Conservation (phyloP, 2,797 vertebrate species). For the Falco peregrinus region DNA sequence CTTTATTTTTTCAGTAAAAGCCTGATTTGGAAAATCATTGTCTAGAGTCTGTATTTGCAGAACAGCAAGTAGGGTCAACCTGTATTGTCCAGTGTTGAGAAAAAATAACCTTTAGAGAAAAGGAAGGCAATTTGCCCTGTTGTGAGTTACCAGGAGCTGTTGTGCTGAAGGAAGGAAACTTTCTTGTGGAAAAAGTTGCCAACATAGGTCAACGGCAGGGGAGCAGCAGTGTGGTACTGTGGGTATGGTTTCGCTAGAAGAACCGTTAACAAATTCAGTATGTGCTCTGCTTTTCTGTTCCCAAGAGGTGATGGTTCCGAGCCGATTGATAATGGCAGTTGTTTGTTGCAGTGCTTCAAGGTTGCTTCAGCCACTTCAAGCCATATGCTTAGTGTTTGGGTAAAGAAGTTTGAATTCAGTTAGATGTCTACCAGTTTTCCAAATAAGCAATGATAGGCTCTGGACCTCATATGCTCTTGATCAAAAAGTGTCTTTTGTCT, state of each 20-base stretch:
- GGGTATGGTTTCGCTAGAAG: neutral
- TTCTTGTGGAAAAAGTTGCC: neutral
- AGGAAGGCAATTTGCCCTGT: neutral
- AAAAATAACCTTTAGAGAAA: neutral
- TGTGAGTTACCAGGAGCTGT: neutral
- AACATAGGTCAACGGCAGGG: neutral
- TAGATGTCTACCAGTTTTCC: neutral
- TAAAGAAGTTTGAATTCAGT: neutral
- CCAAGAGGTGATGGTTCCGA: neutral
- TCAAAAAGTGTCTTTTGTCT: neutral
- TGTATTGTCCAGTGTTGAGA: neutral
- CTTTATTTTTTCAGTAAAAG: neutral
- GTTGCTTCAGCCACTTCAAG: neutral
- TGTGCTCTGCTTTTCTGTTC: neutral
- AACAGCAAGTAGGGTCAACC: neutral
- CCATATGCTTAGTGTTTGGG: neutral
- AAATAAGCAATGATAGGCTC: neutral
- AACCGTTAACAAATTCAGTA: neutral
- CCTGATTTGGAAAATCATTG: neutral
- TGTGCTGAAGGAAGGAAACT: neutral
- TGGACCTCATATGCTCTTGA: neutral
- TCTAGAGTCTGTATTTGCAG: neutral
- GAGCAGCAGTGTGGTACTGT: neutral
- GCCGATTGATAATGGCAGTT: neutral
- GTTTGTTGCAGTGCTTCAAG: neutral